Base-by-base conservation (phyloP, 2,113 vertebrate genomes). In the Gymnarchus niloticus region DNA sequence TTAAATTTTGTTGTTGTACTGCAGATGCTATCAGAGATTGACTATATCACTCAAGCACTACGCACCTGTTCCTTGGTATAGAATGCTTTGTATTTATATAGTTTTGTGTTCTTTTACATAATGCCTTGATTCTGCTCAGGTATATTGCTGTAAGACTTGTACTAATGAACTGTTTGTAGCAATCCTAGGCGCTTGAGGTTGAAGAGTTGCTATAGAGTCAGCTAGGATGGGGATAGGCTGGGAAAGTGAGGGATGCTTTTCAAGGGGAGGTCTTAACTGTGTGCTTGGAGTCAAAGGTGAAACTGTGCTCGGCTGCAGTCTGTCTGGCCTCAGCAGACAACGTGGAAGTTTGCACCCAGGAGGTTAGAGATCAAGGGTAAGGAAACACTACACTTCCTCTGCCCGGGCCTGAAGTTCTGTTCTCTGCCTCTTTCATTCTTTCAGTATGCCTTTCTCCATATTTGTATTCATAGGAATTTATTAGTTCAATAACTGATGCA, bases 351-450 rank as follows among this genome's bases (percentile, higher is more conserved):
- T 91, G 91, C 83, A 88, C 87, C 52, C 86, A 85, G 84, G 87
- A 89, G 94, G 91, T 93, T 90, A 93, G 88, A 91, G 91, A 89
- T 94, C 91, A 89, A 90, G 88, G 82, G 84, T 80, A 84, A 56
- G 61, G 85, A 83, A 87, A 87, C 76, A 37, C 65, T 83, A 84
- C 61, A 59, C 86, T 89, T 85, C 89, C 90, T 88, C 85, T 87
- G 90, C 81, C 54, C 89, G 89, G 87, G 87, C 85, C 90, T 54
- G 17, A 2, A 17, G n/a, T 76, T 23, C 37, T 56, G 33, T 28
- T 81, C 44, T 14, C 56, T n/a, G n/a, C 23, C 57, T 84, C 44
- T 81, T 56, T 57, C 23, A 61, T 54, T 51, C 2, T 12, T 54
- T 65, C 61, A 84, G n/a, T 52, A 37, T 21, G 14, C 28, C 54